Base-by-base conservation (phyloP, 2,888 invertebrate genomes). In the Drosophila kambysellisi region DNA sequence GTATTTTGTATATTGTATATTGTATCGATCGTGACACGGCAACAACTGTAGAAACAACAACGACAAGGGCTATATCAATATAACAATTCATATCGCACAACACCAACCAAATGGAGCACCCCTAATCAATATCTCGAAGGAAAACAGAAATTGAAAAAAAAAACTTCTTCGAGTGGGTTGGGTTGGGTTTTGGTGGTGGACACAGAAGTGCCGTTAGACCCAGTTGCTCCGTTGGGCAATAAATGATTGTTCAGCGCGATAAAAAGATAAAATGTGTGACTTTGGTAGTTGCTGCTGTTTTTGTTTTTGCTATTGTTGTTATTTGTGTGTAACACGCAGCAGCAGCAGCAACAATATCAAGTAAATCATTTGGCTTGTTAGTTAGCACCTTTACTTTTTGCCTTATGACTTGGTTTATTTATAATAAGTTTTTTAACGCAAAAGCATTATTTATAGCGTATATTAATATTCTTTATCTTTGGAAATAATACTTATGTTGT, bases 381-480 rank as follows among this genome's bases (percentile, higher is more conserved):
- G 85, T 88, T 88, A 78, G 85, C 81, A 83, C 86, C 80, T 83
- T 69, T 52, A 71, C 58, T 64, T 66, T 70, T 73, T 77, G 76
- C 75, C 69, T 71, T 78, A 80, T 86, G 79, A 69, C 82, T 81
- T 78, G 82, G 84, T 88, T 88, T 88, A 81, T 77, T 81, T 81
- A 81, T 84, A 89, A 90, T 83, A 87, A 84, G 80, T 78, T 81
- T 79, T 56, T 7, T 51, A 82, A 84, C 76, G 76, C 89, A 74
- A 76, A 79, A 81, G 79, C 81, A 79, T 90, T 87, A 92, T 92
- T 92, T 92, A 92, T 92, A 89, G 89, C 87, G 80, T 91, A 89
- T 88, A 91, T 89, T 92, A 88, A 91, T 92, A 88, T 89, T 91
- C 91, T 92, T 92, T 92, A 92, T 92, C 92, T 88, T 91, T 91